Conservation (phyloP, 2,888 invertebrate genomes). For the Nemapogon koenigi region DNA sequence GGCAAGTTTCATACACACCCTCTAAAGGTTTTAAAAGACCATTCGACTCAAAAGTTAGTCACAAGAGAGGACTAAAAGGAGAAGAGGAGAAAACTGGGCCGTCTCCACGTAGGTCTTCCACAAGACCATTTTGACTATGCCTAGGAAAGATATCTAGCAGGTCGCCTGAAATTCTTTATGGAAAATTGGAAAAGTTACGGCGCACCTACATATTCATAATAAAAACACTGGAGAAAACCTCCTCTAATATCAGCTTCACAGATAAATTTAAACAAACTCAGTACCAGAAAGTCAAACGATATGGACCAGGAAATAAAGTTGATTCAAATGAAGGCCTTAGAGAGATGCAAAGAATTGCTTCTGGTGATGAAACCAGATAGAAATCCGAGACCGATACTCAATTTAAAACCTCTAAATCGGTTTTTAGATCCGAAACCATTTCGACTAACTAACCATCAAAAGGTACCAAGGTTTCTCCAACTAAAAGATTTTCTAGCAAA, state of each 20-base stretch:
- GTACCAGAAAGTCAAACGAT: neutral
- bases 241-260: neutral
- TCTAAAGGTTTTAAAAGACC: neutral
- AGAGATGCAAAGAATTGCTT: neutral
- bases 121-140: conserved; percentile 3
- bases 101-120: conserved; percentile 1
- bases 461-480: conserved; percentile 1
- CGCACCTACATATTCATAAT: neutral
- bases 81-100: neutral
- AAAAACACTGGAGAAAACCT: neutral
- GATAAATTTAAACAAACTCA: neutral
- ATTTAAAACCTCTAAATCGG: conserved; percentile 1
- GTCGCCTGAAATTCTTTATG: conserved; percentile 8
- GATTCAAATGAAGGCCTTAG: neutral
- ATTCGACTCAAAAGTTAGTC: neutral
- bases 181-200: neutral
- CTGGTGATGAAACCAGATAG: conserved; percentile 1
- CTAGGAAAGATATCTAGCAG: conserved; percentile 3
- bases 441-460: conserved; percentile 3
- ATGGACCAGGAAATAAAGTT: conserved; percentile 2
- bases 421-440: conserved; percentile 5
- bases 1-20: neutral
- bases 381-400: neutral
- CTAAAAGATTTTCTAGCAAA: conserved; percentile 1
- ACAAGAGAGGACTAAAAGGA: neutral